Base-by-base conservation (phyloP, 2,888 invertebrate genomes). In the Oscheius sp. region DNA sequence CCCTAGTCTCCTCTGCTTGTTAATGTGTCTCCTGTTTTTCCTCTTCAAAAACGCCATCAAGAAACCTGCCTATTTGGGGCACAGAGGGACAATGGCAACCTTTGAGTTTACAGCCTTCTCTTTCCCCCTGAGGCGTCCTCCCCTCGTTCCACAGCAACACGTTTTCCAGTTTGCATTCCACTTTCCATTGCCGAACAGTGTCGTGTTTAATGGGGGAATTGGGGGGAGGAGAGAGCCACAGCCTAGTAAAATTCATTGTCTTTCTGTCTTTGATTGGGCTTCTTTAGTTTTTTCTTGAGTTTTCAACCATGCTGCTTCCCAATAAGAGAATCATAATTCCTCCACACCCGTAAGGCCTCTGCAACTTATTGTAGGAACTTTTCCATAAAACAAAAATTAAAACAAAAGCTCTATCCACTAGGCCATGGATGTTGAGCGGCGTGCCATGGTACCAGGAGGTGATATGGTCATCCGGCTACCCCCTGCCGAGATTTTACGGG, bases 91-190 rank as follows among this genome's bases (percentile, higher is more conserved):
- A 49, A 49, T 49, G 49, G 21, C 49, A 49, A 49, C 49, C 49
- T 49, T 49, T 49, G 25, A 13, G 55, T 55, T 55, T 55, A 55
- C 55, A 55, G 55, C 25, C 49, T 7, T 13, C 35, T 35, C 35
- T n/a, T n/a, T n/a, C 35, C n/a, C 49, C 49, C 18, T 49, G 49
- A 25, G 25, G 55, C 23, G 55, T 3, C 21, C 23, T 9, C 55
- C 23, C 23, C 23, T 55, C 55, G 55, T 55, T 55, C 55, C 49
- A 49, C 21, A 16, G 55, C 6, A 5, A 16, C n/a, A 23, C 55
- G 21, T 25, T 55, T n/a, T 55, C 55, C 55, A 55, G 55, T 55
- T 55, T 55, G 55, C 25, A 55, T 55, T 55, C 55, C 13, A 16
- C 55, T 21, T 25, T 55, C 18, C 49, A 49, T 49, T 49, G 49